phyloP scores from a whole-genome alignment of 2,797 vertebrate genomes.

The Huso huso region DNA sequence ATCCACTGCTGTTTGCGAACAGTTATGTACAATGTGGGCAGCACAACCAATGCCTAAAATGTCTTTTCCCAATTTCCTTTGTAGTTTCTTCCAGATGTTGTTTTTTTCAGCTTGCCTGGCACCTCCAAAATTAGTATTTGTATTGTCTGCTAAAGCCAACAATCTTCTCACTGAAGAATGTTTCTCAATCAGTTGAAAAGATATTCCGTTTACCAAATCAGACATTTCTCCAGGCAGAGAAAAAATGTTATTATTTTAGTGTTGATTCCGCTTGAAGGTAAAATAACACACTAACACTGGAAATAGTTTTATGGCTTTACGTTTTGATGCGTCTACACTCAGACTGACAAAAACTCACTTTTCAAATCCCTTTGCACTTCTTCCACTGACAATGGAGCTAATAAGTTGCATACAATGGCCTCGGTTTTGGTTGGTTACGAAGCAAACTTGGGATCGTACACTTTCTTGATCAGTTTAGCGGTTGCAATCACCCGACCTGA shows the following conservation, averaged over 20 bases:
- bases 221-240: background rate
- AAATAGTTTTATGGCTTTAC: background rate
- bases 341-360: too few relatives aligned
- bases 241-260: background rate
- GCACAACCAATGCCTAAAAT: background rate
- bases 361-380: too few relatives aligned
- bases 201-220: background rate
- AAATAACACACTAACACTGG: background rate
- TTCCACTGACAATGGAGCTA: background rate
- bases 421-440: background rate
- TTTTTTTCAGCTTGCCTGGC: background rate
- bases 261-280: background rate
- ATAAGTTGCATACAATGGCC: background rate
- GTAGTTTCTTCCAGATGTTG: background rate
- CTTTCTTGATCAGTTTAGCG: background rate
- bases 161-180: background rate
- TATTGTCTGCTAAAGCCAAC: background rate
- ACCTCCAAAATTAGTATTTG: background rate
- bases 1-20: too few relatives aligned
- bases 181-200: constrained; percentile 4
- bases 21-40: background rate
- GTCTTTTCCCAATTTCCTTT: background rate
- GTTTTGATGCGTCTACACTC: background rate
- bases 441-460: background rate
- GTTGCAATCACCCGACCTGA: background rate